Conservation (phyloP, 1,140 invertebrate genomes). For the Leucophenga varia region DNA sequence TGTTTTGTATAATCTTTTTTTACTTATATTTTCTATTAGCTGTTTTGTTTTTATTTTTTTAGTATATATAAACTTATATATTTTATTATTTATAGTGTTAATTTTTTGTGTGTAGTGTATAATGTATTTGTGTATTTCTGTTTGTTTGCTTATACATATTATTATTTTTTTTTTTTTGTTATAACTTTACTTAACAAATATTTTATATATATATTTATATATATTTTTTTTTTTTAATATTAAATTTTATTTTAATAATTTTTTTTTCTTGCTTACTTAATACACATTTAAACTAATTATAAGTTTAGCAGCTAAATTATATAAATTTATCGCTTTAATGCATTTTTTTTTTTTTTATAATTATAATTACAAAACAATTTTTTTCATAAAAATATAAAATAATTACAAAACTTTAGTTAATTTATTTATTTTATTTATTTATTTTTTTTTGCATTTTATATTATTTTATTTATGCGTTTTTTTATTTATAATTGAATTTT, state of each 20-base stretch:
- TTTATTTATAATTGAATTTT: constrained; percentile 1
- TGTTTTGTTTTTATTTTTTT: constrained; percentile 10
- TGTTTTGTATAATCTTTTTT: too few species aligned
- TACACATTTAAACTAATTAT: constrained; percentile 29
- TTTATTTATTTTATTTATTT: constrained; percentile 16
- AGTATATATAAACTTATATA: constrained; percentile 14
- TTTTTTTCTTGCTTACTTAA: neutral
- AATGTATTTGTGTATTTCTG: constrained; percentile 19
- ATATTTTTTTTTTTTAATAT: constrained; percentile 29
- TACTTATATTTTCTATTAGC: constrained; percentile 15
- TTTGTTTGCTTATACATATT: constrained; percentile 1
- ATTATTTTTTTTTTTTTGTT: constrained; percentile 25
- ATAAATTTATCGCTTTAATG: constrained; percentile 17
- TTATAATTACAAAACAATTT: constrained; percentile 41
- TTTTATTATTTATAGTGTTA: constrained; percentile 12
- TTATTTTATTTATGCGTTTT: constrained; percentile 8
- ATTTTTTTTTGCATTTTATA: constrained; percentile 15
- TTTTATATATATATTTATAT: constrained; percentile 14
- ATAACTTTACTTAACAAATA: constrained; percentile 9
- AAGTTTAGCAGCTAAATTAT: constrained; percentile 29
- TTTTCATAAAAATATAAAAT: constrained; percentile 44
- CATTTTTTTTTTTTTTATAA: constrained; percentile 22
- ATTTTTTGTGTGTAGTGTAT: too few species aligned
- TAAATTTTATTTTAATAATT: constrained; percentile 17
- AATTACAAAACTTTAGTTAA: constrained; percentile 43